phyloP scores from a whole-genome alignment of 2,797 vertebrate genomes.

The Intellagama lesueurii region DNA sequence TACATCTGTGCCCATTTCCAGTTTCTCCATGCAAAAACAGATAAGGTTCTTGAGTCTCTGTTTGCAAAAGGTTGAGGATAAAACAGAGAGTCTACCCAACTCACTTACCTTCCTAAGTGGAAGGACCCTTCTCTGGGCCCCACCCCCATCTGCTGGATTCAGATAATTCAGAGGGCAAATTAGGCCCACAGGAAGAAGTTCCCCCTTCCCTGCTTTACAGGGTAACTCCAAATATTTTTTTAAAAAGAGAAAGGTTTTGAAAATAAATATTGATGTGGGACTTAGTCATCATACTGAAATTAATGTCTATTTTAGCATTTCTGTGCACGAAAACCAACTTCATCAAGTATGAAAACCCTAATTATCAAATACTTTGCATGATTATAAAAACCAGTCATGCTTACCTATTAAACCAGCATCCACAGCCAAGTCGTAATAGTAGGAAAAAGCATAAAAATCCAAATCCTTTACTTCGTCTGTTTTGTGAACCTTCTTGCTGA shows the following conservation, averaged over 20 bases:
- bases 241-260: neutral
- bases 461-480: conserved; percentile 79
- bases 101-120: neutral
- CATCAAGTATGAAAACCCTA: neutral
- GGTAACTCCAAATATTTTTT: neutral
- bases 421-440: conserved; percentile 91
- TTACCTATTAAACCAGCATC: conserved; percentile 87
- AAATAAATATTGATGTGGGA: neutral
- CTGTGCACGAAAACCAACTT: neutral
- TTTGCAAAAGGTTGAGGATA: neutral
- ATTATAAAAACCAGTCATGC: conserved; percentile 20
- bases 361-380: neutral
- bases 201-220: neutral
- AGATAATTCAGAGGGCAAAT: neutral
- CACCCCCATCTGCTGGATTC: neutral
- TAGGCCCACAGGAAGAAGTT: neutral
- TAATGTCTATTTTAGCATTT: neutral
- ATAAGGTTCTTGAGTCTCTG: neutral
- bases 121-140: neutral
- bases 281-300: neutral
- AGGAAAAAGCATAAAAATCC: conserved; percentile 93
- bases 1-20: neutral
- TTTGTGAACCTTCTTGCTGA: conserved; percentile 83
- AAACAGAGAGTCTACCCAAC: neutral
- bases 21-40: neutral